Base-by-base conservation (phyloP, 1,140 invertebrate genomes). In the Babylonia areolata region DNA sequence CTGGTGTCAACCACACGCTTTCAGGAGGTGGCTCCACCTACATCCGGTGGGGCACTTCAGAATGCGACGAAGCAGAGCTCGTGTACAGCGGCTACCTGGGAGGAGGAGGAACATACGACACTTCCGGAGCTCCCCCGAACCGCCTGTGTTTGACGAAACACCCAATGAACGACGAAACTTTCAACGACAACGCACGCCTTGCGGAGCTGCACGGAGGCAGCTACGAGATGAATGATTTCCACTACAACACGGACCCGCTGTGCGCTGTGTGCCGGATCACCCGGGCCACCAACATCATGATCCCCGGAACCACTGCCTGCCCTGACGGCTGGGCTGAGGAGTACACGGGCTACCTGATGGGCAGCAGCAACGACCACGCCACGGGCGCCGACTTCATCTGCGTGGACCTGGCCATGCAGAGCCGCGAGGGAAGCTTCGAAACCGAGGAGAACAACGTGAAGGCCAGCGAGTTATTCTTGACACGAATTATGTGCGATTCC, bases 341-440 rank as follows among this genome's bases (percentile, higher is more conserved):
- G 64, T 91, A 91, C 58, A 35, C 31, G 11, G 91, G 91, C 0
- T 86, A 86, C 78, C 82, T 91, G 6, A 89, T 86, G 84, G 85
- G 86, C 31, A 85, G 80, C 35, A 51, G 81, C 37, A 39, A 85
- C 23, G 39, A 69, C 39, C 81, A 87, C 82, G 12, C 42, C 11
- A 37, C 69, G 20, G 69, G 35, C 0, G 81, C 81, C 15, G 40
- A 88, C 37, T 89, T 46, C 58, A 37, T 87, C 17, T 90, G 90
- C 82, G 81, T 90, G 28, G 88, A 89, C 78, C 33, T 31, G 69
- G 39, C 37, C 33, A 15, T 46, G 37, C 37, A 84, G n/a, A 35
- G 39, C n/a, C 82, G 82, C 23, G 3, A 23, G 17, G 1, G 12
- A 20, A 39, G 51, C n/a, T 64, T n/a, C 17, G 58, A 64, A 23